Evolutionary conservation across 2,888 invertebrate genomes (phyloP).

Genomic region (Pseudococcus longispinus): DNA sequence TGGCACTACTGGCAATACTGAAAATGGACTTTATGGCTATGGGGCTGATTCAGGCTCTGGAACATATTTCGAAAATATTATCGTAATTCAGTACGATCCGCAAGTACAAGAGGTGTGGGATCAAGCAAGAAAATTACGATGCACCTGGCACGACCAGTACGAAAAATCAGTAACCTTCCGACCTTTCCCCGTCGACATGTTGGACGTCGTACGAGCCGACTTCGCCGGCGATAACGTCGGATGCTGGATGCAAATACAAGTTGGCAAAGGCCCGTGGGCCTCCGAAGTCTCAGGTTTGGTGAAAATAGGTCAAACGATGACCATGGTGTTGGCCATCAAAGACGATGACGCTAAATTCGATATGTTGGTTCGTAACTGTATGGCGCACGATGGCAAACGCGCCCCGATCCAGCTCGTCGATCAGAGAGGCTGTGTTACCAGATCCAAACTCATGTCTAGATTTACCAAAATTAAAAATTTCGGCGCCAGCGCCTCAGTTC

Average conservation of each 20-base stretch:
- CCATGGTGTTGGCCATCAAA: constrained; percentile 93
- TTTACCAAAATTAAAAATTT: constrained; percentile 96
- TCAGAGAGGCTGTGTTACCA: constrained; percentile 88
- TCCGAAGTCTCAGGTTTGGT: constrained; percentile 93
- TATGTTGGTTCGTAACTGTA: constrained; percentile 92
- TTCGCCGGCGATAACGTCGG: constrained; percentile 95
- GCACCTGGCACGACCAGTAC: constrained; percentile 95
- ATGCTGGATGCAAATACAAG: constrained; percentile 98
- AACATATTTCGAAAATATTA: constrained; percentile 91
- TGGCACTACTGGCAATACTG: constrained; percentile 90
- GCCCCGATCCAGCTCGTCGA: constrained; percentile 93
- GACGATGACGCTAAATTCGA: constrained; percentile 95
- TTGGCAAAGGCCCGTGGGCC: constrained; percentile 94
- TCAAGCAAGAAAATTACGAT: constrained; percentile 87
- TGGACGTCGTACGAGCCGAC: constrained; percentile 92
- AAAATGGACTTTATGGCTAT: constrained; percentile 86
- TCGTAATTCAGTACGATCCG: constrained; percentile 91
- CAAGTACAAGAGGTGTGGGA: constrained; percentile 94
- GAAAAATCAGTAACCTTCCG: constrained; percentile 94
- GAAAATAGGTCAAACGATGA: constrained; percentile 96
- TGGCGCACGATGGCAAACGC: constrained; percentile 92
- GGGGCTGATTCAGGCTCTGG: constrained; percentile 89
- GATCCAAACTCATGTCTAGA: constrained; percentile 90
- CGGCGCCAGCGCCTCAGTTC: constrained; percentile 88
- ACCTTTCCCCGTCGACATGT: constrained; percentile 93